Percentiles rank a stretch among this genome's conserved stretches.
phyloP scores from a whole-genome alignment of 2,113 vertebrate species.

The Strigops habroptila region DNA sequence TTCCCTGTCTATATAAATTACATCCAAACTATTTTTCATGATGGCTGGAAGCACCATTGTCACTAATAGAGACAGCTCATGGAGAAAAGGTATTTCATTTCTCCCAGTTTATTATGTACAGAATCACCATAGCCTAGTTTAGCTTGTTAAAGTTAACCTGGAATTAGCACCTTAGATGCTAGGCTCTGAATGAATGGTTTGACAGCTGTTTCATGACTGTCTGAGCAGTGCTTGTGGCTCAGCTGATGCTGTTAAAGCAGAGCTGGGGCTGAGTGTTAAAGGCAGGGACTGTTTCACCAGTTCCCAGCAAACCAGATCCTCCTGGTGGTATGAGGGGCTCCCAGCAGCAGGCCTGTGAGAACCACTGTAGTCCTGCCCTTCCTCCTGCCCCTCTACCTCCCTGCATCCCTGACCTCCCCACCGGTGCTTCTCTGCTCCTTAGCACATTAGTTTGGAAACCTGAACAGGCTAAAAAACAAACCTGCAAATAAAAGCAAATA shows the following conservation, averaged over 20 bases:
- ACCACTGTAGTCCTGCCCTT: neutral
- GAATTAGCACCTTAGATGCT: neutral
- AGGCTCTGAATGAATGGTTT: neutral
- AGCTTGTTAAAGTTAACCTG: neutral
- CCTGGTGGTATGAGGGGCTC: neutral
- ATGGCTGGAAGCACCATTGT: neutral
- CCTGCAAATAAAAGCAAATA: neutral
- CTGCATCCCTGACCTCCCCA: rapidly evolving
- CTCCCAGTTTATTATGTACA: neutral
- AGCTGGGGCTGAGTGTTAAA: neutral
- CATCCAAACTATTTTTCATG: neutral
- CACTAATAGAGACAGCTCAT: neutral
- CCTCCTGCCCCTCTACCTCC: neutral
- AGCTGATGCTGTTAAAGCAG: neutral
- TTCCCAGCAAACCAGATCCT: neutral
- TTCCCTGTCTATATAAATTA: neutral
- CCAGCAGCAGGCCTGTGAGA: neutral
- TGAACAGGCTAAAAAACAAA: neutral
- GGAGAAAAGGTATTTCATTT: neutral
- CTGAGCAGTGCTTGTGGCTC: neutral
- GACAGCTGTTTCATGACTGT: neutral
- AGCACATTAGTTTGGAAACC: neutral
- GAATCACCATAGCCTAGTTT: neutral
- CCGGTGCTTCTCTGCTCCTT: neutral
- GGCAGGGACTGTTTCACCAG: neutral